phyloP scores from a whole-genome alignment of 2,888 invertebrate species.

The Iselma pallidipennis region DNA sequence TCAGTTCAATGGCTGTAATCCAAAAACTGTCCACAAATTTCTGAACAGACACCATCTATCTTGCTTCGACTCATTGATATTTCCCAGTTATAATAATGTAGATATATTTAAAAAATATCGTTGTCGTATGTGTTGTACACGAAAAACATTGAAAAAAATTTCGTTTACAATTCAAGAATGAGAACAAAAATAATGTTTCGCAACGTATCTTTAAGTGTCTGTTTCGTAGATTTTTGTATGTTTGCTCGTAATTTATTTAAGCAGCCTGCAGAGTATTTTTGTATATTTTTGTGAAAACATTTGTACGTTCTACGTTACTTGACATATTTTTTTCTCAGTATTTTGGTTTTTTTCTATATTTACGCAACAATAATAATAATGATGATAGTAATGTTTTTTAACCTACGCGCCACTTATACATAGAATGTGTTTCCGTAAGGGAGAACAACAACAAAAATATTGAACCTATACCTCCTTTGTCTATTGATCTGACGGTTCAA shows the following conservation, averaged over 20 bases:
- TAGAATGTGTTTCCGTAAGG: too few relatives aligned
- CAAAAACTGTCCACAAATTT: background rate
- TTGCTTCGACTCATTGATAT: background rate
- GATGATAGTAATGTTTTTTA: too few relatives aligned
- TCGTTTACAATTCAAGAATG: background rate
- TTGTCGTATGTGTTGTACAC: background rate
- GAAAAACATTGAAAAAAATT: background rate
- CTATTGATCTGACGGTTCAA: background rate
- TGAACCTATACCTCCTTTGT: too few relatives aligned
- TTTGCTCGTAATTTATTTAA: slow-evolving; percentile 20
- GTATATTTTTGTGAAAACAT: slow-evolving; percentile 15
- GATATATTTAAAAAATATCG: background rate
- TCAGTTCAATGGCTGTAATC: background rate
- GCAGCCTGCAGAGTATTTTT: slow-evolving; percentile 22
- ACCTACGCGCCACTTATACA: too few relatives aligned
- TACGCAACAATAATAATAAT: too few relatives aligned
- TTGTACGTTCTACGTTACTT: slow-evolving; percentile 17
- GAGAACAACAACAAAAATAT: background rate
- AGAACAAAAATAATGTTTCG: background rate
- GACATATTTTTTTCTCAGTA: background rate
- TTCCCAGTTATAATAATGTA: background rate
- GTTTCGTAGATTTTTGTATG: background rate
- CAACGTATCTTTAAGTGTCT: background rate
- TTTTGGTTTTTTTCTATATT: background rate
- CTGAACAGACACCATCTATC: background rate